Conservation (phyloP, 2,888 invertebrate genomes). For the Pyrgus malvae region DNA sequence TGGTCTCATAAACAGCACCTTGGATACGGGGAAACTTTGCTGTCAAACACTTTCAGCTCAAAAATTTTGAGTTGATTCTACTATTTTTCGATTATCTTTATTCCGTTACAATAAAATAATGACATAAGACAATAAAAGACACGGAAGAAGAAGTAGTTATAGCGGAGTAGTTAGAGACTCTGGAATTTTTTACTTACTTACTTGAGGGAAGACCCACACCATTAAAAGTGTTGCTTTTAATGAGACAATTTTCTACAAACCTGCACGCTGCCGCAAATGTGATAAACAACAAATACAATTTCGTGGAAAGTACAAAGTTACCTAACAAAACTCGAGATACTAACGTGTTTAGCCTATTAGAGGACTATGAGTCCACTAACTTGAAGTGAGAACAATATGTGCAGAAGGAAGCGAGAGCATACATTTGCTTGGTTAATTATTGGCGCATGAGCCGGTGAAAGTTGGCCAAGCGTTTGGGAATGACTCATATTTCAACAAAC, state of each 20-base stretch:
- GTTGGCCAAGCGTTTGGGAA: slow-evolving; percentile 63
- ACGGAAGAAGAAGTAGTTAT: no score
- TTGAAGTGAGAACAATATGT: neutral
- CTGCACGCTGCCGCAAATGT: no score
- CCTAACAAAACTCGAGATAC: neutral
- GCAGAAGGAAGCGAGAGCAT: slow-evolving; percentile 25
- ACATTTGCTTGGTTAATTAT: slow-evolving; percentile 54
- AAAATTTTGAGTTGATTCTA: neutral
- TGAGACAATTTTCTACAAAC: no score
- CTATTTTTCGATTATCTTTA: neutral
- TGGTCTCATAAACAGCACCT: neutral
- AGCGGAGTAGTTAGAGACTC: no score
- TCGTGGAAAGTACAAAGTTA: no score
- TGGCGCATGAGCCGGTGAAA: slow-evolving; percentile 68
- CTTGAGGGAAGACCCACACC: no score
- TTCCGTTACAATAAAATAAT: no score
- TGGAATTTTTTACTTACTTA: no score
- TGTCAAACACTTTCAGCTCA: neutral
- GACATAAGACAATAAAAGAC: no score
- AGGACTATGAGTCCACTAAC: slow-evolving; percentile 11
- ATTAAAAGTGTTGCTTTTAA: no score
- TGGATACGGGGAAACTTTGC: neutral
- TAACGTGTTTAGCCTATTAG: neutral
- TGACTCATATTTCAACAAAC: slow-evolving; percentile 71
- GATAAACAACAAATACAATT: no score